Percentiles rank a stretch among this genome's conserved stretches.
These are phyloP conservation scores for Idaea biselata DNA, from an alignment of 2,888 invertebrate genomes.

Conservation along the genomic window DNA sequence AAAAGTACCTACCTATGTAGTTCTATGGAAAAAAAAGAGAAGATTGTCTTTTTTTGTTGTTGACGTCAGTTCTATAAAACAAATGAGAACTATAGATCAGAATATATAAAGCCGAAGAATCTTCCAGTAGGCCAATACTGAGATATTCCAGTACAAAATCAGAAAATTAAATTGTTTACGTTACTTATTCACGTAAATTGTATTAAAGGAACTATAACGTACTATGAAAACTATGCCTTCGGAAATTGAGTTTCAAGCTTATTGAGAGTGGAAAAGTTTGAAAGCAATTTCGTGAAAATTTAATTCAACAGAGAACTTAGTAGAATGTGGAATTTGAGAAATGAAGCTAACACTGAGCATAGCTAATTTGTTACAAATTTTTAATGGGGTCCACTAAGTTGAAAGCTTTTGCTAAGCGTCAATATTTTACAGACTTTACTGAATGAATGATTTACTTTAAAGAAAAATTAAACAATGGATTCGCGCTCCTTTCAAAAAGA, in stretches of 20 bases:
- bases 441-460: background rate
- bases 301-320: constrained; percentile 70
- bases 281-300: constrained; percentile 77
- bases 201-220: constrained; percentile 44
- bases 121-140: background rate
- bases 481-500: background rate
- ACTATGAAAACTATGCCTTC: constrained; percentile 65
- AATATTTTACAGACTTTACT: constrained; percentile 3
- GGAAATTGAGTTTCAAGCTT: constrained; percentile 64
- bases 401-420: constrained; percentile 14
- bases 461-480: background rate
- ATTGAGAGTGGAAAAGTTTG: constrained; percentile 72
- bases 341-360: constrained; percentile 69
- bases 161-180: constrained; percentile 24
- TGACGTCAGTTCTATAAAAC: no score
- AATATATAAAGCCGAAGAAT: background rate
- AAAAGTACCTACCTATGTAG: no score
- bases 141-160: background rate
- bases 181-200: constrained; percentile 46
- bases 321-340: constrained; percentile 71
- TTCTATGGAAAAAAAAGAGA: no score
- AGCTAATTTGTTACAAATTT: constrained; percentile 72
- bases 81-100: no score
- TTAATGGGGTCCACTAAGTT: constrained; percentile 52
- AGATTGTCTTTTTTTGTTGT: no score